Evolutionary conservation across 2,113 vertebrate genomes (phyloP).

Genomic region (Platysternon megacephalum): DNA sequence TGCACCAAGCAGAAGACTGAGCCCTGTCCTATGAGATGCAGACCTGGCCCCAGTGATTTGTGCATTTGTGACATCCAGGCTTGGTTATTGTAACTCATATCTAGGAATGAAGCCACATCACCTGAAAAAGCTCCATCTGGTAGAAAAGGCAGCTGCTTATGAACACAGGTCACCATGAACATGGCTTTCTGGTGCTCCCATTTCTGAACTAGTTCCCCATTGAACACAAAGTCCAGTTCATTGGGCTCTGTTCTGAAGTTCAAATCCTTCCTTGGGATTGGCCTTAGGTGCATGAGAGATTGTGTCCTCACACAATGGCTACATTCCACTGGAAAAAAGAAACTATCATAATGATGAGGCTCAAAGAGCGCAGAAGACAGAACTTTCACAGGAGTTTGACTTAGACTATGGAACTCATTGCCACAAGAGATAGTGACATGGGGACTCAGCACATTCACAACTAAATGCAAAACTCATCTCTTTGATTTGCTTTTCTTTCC

Average conservation of each 20-base stretch:
- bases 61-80: background rate
- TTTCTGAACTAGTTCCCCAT: background rate
- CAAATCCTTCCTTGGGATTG: background rate
- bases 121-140: background rate
- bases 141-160: background rate
- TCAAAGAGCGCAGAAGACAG: background rate
- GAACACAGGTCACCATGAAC: background rate
- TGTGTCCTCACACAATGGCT: background rate
- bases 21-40: background rate
- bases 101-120: background rate
- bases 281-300: background rate
- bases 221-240: background rate
- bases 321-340: background rate
- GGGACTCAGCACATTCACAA: background rate
- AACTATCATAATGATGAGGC: background rate
- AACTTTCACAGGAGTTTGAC: background rate
- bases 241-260: background rate
- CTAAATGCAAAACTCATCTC: background rate
- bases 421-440: background rate
- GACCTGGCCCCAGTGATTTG: background rate
- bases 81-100: background rate
- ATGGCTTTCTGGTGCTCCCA: background rate
- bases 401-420: background rate
- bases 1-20: background rate
- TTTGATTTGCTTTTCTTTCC: background rate